These are phyloP conservation scores for Nemotelus pantherinus DNA, from an alignment of 2,888 invertebrate species.

Conservation along the genomic window DNA sequence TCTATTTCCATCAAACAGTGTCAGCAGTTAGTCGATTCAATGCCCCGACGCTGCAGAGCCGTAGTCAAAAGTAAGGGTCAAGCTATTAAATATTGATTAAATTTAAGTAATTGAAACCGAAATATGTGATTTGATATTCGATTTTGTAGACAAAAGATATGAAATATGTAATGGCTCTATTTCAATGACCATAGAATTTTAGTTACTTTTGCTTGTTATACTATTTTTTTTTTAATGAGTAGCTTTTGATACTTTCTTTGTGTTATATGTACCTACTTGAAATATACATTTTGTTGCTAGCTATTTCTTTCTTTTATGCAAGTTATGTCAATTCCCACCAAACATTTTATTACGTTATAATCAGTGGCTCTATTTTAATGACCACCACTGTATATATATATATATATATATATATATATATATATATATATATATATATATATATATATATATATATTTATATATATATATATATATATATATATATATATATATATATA, in stretches of 20 bases:
- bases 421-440: too few relatives aligned
- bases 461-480: too few relatives aligned
- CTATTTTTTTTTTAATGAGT: conserved; percentile 16
- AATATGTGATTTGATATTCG: conserved; percentile 13
- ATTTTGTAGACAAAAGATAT: conserved; percentile 16
- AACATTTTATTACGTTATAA: not conserved
- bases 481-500: too few relatives aligned
- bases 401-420: too few relatives aligned
- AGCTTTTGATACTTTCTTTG: conserved; percentile 3
- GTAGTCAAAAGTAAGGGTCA: conserved; percentile 6
- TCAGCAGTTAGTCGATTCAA: conserved; percentile 33
- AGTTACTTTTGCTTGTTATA: conserved; percentile 24
- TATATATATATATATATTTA: too few relatives aligned
- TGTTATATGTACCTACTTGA: not conserved
- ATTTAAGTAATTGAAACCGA: conserved; percentile 13
- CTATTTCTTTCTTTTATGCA: conserved; percentile 1
- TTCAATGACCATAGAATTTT: conserved; percentile 35
- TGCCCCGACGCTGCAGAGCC: conserved; percentile 13
- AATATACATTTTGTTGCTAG: not conserved
- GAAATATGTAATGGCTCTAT: conserved; percentile 36
- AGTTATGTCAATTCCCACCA: conserved; percentile 3
- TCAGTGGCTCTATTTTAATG: conserved; percentile 1
- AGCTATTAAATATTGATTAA: conserved; percentile 35
- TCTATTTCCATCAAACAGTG: conserved; percentile 35
- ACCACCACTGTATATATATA: not conserved